Base-by-base conservation (phyloP, 1,140 invertebrate species). In the Centruroides sculpturatus region DNA sequence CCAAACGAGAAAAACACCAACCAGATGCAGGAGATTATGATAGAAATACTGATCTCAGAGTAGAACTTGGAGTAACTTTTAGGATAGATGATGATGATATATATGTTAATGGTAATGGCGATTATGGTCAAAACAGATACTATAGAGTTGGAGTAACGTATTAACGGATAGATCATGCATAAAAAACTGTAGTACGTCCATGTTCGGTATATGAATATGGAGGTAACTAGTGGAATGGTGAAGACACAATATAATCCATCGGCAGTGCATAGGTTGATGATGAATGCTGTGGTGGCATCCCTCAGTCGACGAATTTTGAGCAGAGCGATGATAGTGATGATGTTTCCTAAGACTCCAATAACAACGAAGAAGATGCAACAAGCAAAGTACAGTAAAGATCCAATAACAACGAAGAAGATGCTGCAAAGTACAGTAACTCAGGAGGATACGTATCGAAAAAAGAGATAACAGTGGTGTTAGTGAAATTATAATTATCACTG, bases 1-100 rank as follows among this genome's bases (percentile, higher is more conserved):
- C 78, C 91, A 69, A 51, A 84, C 73, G 0, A 73, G 73, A 66
- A 79, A 80, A 75, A 76, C 53, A 85, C 81, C 12, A 80, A 73
- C 88, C 89, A 92, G 51, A 87, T 83, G 48, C 81, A 79, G 8
- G 83, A 10, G 5, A 68, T 66, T 60, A 66, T 66, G 11, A 63
- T 49, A 4, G 23, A 48, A 34, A 68, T 55, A 35, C 57, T 63
- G 11, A 6, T 79, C 10, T 35, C 11, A n/a, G 11, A 63, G 50
- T 67, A 68, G 48, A 68, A 73, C 68, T 35, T 12, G 0, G 34
- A 11, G 50, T 68, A 68, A 6, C 85, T 73, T 60, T 82, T 76
- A 3, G 86, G 86, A 75, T 89, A 86, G n/a, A 84, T 84, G 59
- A 91, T 88, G 81, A 91, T 87, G 47, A 90, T 80, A 70, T 89